phyloP scores from a whole-genome alignment of 2,888 invertebrate species.

The Lepidochrysops patricia region DNA sequence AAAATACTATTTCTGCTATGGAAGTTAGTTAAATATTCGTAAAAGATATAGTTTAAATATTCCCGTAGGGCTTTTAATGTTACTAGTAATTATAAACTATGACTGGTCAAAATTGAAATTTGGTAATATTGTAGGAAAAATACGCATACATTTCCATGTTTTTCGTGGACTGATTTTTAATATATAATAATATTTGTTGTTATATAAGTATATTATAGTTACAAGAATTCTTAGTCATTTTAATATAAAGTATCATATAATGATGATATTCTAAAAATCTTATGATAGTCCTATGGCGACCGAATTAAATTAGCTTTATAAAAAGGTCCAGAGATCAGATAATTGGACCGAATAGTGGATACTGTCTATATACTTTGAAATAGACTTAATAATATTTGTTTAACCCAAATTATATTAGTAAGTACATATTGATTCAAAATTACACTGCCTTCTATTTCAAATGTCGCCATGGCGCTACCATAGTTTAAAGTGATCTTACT shows the following conservation, averaged over 20 bases:
- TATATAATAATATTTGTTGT: not conserved
- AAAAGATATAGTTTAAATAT: constrained; percentile 8
- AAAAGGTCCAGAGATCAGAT: too few relatives aligned
- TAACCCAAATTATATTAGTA: not conserved
- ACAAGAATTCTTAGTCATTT: constrained; percentile 1
- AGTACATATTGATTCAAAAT: not conserved
- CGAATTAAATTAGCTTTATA: not conserved
- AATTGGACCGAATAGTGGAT: too few relatives aligned
- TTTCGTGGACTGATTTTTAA: constrained; percentile 8
- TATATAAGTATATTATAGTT: not conserved
- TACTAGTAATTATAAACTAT: not conserved
- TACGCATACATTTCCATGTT: constrained; percentile 7
- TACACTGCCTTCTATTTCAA: not conserved
- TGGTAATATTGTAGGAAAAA: not conserved
- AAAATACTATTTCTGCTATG: not conserved
- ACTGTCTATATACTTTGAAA: not conserved
- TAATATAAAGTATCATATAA: not conserved
- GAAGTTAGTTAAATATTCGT: constrained; percentile 2
- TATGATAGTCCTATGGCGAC: not conserved
- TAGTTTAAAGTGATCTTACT: not conserved
- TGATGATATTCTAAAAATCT: not conserved
- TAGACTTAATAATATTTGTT: not conserved
- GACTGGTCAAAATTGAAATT: not conserved
- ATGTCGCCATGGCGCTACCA: not conserved
- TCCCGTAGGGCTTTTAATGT: constrained; percentile 3